Conservation (phyloP, 2,888 invertebrate species). For the Bombylius major region DNA sequence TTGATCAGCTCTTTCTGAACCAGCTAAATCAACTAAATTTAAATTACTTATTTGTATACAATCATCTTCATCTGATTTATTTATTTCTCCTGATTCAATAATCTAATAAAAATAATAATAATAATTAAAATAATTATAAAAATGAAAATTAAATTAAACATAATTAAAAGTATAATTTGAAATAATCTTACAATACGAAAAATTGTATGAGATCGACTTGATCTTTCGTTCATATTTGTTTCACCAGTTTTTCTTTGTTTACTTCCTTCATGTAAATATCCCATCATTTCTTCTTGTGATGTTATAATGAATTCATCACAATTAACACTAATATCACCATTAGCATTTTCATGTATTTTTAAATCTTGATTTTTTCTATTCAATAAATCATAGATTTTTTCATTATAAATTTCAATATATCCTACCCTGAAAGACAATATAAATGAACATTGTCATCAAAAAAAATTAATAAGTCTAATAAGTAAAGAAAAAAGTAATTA, state of each 20-base stretch:
- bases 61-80: constrained; percentile 41
- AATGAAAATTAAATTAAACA: background rate
- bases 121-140: too few species aligned
- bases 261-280: constrained; percentile 48
- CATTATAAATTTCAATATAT: constrained; percentile 83
- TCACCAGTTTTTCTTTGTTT: constrained; percentile 59
- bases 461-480: background rate
- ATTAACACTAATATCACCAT: constrained; percentile 50
- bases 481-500: constrained; percentile 3
- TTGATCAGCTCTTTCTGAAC: constrained; percentile 71
- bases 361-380: constrained; percentile 45
- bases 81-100: constrained; percentile 56
- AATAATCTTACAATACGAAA: constrained; percentile 59
- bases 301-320: constrained; percentile 52
- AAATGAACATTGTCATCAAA: background rate
- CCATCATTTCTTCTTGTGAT: constrained; percentile 47
- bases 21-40: constrained; percentile 84
- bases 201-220: constrained; percentile 81
- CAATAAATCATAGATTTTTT: constrained; percentile 65
- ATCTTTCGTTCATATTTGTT: constrained; percentile 79
- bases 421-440: constrained; percentile 49
- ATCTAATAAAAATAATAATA: constrained; percentile 35
- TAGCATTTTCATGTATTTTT: constrained; percentile 49
- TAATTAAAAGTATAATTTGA: background rate
- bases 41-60: constrained; percentile 55